Conservation (phyloP, 1,140 invertebrate species). For the Maniola jurtina region DNA sequence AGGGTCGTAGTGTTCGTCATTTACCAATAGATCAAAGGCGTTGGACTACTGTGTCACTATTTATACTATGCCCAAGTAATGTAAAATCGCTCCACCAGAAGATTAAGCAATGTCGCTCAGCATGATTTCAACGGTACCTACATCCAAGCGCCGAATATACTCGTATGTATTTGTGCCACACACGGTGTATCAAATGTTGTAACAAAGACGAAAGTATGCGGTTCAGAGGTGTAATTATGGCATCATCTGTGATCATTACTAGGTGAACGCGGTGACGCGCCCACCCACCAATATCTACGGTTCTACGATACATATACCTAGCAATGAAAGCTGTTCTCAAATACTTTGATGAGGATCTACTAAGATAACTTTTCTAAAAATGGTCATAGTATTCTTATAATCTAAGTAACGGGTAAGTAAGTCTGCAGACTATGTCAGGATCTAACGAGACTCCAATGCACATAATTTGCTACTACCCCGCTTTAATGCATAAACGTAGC, state of each 20-base stretch:
- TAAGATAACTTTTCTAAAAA: too few relatives aligned
- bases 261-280: conserved; percentile 44
- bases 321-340: neutral
- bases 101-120: conserved; percentile 29
- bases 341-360: neutral
- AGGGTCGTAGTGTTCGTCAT: too few relatives aligned
- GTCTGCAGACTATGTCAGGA: too few relatives aligned
- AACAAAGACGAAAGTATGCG: conserved; percentile 63
- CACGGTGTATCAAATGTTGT: conserved; percentile 48
- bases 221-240: conserved; percentile 60
- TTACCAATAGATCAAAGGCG: too few relatives aligned
- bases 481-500: too few relatives aligned
- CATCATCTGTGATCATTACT: conserved; percentile 60
- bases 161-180: conserved; percentile 35
- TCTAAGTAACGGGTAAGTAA: too few relatives aligned
- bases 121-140: conserved; percentile 25
- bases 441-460: too few relatives aligned
- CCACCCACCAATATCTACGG: conserved; percentile 38
- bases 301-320: neutral
- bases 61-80: neutral
- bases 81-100: conserved; percentile 8
- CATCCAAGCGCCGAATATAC: conserved; percentile 13
- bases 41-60: too few relatives aligned
- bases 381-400: too few relatives aligned
- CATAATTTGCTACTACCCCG: too few relatives aligned